Evolutionary conservation across 2,888 invertebrate genomes (phyloP), one percentile per base, ranked within the genome.

Genomic region (Tetropium fuscum): DNA sequence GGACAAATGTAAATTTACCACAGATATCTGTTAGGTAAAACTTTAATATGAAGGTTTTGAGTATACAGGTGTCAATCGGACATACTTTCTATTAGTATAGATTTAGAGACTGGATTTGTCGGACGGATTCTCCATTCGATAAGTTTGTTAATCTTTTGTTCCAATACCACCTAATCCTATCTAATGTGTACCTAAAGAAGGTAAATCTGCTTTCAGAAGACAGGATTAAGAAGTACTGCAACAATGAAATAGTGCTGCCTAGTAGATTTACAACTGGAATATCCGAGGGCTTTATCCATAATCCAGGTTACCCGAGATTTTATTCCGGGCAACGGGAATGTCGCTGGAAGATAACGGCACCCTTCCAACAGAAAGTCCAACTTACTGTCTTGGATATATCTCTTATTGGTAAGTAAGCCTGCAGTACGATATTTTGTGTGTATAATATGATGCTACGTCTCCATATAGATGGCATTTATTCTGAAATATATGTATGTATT

Each of bases 291-390:
- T 89, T 89, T 78, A 85, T 89, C 65, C 84, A 87, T 25, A 88
- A 87, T 63, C 92, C 92, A 0, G 92, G 91, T 4, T 92, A 91
- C 79, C 92, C 92, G 0, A 85, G 88, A 69, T 91, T 87, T 80
- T 92, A 92, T 76, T 84, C 90, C 8, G 91, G 90, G 0, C 87
- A 86, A 30, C 79, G 76, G 75, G 79, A 86, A 66, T 92, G 92
- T 76, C 84, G 85, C 30, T 92, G 91, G 91, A 84, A 83, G 59
- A 84, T 92, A 53, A 81, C 81, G 38, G 88, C 87, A 1, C 82
- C 87, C 40, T 83, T 84, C 0, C 87, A 88, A 57, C 90, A 91
- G 75, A 84, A 83, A 70, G 85, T 92, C 53, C 83, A 86, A 64
- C 77, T 92, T 45, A 87, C 87, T 0, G 80, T 92, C 22, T 81